Conservation (phyloP, 2,113 vertebrate genomes). For the Capreolus pygargus region DNA sequence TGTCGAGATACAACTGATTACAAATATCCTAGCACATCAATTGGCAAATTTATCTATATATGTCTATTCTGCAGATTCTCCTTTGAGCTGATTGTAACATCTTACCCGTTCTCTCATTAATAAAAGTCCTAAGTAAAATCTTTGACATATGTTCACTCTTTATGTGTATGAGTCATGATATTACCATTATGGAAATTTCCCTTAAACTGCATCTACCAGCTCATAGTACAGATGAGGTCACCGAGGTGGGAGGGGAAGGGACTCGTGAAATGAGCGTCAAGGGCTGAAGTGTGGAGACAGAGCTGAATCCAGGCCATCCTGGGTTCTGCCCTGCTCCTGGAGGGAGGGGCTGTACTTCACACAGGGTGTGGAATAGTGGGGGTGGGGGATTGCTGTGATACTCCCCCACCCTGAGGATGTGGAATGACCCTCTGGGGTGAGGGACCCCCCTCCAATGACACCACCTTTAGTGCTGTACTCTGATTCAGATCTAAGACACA, state of each 20-base stretch:
- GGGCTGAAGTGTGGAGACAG: background rate
- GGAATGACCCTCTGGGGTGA: background rate
- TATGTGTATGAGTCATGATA: background rate
- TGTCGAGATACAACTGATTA: background rate
- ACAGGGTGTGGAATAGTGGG: background rate
- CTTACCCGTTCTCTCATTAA: background rate
- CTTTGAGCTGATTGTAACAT: background rate
- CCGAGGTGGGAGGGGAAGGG: background rate
- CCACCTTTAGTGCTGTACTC: background rate
- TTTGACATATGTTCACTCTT: background rate
- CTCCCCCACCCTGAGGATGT: background rate
- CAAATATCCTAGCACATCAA: background rate
- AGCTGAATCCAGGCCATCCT: background rate
- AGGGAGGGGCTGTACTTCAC: background rate
- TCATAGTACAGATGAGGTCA: background rate
- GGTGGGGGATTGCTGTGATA: background rate
- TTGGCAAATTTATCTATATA: background rate
- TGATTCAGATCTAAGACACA: background rate
- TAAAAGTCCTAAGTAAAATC: background rate
- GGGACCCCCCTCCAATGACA: background rate
- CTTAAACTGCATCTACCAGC: background rate
- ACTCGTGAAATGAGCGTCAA: background rate
- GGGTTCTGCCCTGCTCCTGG: background rate
- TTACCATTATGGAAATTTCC: background rate
- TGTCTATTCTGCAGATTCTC: background rate